phyloP scores from a whole-genome alignment of 2,113 vertebrate genomes.

The Circaetus gallicus region DNA sequence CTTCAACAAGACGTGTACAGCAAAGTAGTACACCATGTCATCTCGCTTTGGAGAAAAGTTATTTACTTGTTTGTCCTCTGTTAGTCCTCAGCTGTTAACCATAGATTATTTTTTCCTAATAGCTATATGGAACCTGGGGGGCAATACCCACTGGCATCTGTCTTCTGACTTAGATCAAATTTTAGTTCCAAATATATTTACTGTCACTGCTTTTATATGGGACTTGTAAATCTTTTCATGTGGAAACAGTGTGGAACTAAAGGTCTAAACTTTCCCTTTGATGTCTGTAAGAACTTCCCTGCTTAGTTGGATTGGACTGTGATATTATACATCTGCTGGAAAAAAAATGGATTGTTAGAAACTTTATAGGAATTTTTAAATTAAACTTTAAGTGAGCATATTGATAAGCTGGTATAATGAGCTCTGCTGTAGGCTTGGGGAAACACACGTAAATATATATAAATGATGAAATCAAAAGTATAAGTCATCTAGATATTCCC shows the following conservation, averaged over 20 bases:
- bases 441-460: background rate
- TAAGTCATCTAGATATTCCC: background rate
- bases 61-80: constrained; percentile 6
- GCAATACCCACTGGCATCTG: background rate
- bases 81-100: background rate
- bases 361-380: background rate
- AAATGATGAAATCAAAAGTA: background rate
- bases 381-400: background rate
- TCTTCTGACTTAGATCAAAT: background rate
- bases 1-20: rapidly evolving
- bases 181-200: constrained; percentile 45
- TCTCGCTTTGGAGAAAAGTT: background rate
- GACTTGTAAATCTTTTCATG: constrained; percentile 47
- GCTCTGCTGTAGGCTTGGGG: background rate
- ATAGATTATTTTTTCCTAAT: background rate
- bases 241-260: constrained; percentile 38
- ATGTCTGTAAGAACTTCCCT: constrained; percentile 14
- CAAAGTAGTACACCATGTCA: background rate
- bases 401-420: background rate
- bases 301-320: background rate
- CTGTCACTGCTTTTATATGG: constrained; percentile 30
- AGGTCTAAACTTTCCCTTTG: constrained; percentile 32
- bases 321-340: background rate
- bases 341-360: background rate
- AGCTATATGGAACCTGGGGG: background rate